These are phyloP conservation scores for Eupithecia dodoneata DNA, from an alignment of 2,888 invertebrate species.

Conservation along the genomic window DNA sequence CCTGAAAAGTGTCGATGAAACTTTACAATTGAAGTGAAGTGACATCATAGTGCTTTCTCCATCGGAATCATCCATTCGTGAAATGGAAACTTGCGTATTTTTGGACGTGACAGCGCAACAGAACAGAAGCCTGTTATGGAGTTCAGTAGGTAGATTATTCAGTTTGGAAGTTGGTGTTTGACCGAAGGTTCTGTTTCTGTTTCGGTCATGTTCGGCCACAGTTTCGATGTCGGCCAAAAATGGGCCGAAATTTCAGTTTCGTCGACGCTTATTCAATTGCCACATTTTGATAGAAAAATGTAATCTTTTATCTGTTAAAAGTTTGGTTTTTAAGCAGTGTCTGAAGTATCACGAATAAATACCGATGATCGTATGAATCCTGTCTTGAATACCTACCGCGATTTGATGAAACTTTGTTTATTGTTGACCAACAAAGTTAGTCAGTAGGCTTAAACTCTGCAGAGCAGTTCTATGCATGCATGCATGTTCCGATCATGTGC, in stretches of 20 bases:
- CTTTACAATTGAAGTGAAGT: slow-evolving; percentile 42
- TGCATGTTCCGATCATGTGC: slow-evolving; percentile 1
- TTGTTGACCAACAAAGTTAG: slow-evolving; percentile 14
- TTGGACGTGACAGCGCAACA: slow-evolving; percentile 26
- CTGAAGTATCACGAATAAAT: not conserved
- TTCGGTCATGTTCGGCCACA: too few relatives aligned
- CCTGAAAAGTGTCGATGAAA: slow-evolving; percentile 45
- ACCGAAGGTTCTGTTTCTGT: too few relatives aligned
- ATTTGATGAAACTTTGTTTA: slow-evolving; percentile 9
- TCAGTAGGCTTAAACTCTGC: slow-evolving; percentile 3
- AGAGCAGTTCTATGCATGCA: not conserved
- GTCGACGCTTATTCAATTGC: too few relatives aligned
- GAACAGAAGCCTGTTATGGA: slow-evolving; percentile 12
- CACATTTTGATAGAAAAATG: too few relatives aligned
- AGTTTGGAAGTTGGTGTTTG: not conserved
- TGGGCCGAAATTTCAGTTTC: too few relatives aligned
- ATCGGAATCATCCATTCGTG: slow-evolving; percentile 70
- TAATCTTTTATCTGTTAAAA: too few relatives aligned
- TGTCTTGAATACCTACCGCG: not conserved
- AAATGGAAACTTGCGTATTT: slow-evolving; percentile 64
- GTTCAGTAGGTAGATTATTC: not conserved
- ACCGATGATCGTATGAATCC: not conserved
- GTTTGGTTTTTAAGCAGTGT: not conserved
- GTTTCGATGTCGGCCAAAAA: too few relatives aligned
- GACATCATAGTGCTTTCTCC: slow-evolving; percentile 64